Conservation (phyloP, 2,797 vertebrate genomes). For the Sebastes hubbsi region DNA sequence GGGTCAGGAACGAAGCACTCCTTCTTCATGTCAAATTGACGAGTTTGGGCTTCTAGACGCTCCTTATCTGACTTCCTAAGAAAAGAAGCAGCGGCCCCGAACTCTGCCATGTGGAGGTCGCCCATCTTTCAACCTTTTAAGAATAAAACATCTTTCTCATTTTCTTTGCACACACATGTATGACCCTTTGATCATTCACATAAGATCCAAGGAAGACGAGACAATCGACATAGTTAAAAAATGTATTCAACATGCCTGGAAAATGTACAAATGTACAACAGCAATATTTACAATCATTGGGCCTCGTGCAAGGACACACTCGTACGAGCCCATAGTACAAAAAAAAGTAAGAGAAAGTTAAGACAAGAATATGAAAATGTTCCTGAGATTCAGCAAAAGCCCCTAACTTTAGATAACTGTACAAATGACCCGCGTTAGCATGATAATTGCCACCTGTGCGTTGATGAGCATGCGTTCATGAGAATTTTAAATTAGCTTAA, state of each 20-base stretch:
- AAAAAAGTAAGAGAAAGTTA: no score
- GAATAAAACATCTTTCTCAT: background rate
- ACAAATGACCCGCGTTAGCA: no score
- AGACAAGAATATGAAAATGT: no score
- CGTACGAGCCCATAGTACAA: no score
- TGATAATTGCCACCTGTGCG: no score
- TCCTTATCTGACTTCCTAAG: conserved; percentile 89
- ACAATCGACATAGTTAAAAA: background rate
- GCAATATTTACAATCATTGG: background rate
- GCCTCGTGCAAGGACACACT: no score
- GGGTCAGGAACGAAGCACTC: conserved; percentile 88
- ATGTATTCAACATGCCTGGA: background rate
- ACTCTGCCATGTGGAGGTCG: conserved; percentile 84
- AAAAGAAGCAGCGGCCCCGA: conserved; percentile 86
- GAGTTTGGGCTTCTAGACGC: conserved; percentile 88
- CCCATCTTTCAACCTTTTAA: conserved; percentile 73
- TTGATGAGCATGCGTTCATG: no score
- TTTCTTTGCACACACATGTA: background rate
- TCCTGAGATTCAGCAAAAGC: no score
- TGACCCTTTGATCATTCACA: background rate
- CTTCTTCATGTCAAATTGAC: conserved; percentile 90
- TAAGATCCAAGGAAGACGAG: background rate
- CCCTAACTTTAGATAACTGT: no score
- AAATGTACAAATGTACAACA: background rate
- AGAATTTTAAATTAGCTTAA: no score